Evolutionary conservation across 2,888 invertebrate species (phyloP).

Genomic region (Thymelicus lineola): DNA sequence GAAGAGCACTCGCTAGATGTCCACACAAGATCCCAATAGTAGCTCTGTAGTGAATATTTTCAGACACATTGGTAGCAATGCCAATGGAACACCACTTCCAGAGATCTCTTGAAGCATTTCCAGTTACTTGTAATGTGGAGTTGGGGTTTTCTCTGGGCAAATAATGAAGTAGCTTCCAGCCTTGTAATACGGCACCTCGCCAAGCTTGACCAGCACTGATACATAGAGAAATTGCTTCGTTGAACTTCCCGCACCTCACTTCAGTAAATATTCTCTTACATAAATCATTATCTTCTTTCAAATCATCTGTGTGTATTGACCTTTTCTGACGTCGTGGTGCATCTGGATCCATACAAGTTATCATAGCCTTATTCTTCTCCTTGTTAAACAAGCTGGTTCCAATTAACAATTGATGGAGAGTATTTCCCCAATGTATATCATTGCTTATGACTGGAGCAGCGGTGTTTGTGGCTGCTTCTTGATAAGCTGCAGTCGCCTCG

Average conservation of each 20-base stretch:
- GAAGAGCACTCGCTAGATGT: slow-evolving; percentile 90
- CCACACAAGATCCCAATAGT: slow-evolving; percentile 93
- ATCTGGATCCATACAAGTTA: slow-evolving; percentile 94
- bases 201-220: slow-evolving; percentile 95
- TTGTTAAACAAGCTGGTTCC: slow-evolving; percentile 78
- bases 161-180: slow-evolving; percentile 95
- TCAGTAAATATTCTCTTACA: slow-evolving; percentile 88
- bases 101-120: slow-evolving; percentile 92
- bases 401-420: slow-evolving; percentile 90
- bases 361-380: slow-evolving; percentile 75
- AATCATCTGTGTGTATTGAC: slow-evolving; percentile 93
- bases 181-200: slow-evolving; percentile 95
- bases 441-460: slow-evolving; percentile 75
- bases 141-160: slow-evolving; percentile 87
- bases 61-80: slow-evolving; percentile 83
- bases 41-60: slow-evolving; percentile 86
- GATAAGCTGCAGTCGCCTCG: slow-evolving; percentile 93
- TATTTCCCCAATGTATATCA: slow-evolving; percentile 96
- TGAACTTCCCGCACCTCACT: slow-evolving; percentile 94
- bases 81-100: slow-evolving; percentile 91
- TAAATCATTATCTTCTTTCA: slow-evolving; percentile 88
- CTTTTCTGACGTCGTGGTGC: slow-evolving; percentile 92
- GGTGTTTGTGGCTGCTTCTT: slow-evolving; percentile 86
- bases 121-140: slow-evolving; percentile 87
- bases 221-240: slow-evolving; percentile 93